Evolutionary conservation across 2,888 invertebrate genomes (phyloP).

Genomic region (Lathronympha strigana): DNA sequence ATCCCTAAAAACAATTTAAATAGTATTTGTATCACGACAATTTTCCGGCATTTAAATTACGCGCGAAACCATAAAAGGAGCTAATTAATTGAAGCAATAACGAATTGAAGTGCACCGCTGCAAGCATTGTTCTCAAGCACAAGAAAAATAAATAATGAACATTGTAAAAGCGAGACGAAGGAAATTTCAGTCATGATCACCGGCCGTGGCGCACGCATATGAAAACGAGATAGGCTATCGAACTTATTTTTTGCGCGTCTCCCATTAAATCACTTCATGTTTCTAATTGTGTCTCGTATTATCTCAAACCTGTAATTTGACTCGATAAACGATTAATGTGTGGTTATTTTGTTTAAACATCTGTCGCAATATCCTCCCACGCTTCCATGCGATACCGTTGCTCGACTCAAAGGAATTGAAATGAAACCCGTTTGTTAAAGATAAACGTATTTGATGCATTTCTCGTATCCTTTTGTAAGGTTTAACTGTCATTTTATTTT

Average conservation of each 20-base stretch:
- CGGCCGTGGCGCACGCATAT: conserved; percentile 60
- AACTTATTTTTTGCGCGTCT: conserved; percentile 54
- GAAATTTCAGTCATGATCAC: conserved; percentile 68
- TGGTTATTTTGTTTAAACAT: conserved; percentile 39
- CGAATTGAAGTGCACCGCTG: not conserved
- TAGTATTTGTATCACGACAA: too few relatives aligned
- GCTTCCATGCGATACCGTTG: conserved; percentile 42
- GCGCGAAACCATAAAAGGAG: conserved; percentile 23
- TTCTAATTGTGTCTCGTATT: conserved; percentile 39
- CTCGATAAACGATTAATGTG: conserved; percentile 40
- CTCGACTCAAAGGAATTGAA: conserved; percentile 35
- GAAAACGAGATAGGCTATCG: conserved; percentile 79
- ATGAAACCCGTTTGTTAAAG: conserved; percentile 34
- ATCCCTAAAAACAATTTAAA: too few relatives aligned
- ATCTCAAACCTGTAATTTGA: conserved; percentile 40
- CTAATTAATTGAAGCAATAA: conserved; percentile 21
- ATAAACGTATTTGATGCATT: conserved; percentile 23
- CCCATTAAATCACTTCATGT: conserved; percentile 40
- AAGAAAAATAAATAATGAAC: conserved; percentile 37
- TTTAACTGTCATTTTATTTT: conserved; percentile 16
- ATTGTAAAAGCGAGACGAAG: conserved; percentile 53
- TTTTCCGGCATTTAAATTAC: too few relatives aligned
- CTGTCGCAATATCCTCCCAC: conserved; percentile 42
- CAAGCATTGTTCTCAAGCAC: conserved; percentile 32
- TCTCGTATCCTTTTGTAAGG: conserved; percentile 28